Conservation (phyloP, 2,797 vertebrate genomes). For the Zonotrichia albicollis region DNA sequence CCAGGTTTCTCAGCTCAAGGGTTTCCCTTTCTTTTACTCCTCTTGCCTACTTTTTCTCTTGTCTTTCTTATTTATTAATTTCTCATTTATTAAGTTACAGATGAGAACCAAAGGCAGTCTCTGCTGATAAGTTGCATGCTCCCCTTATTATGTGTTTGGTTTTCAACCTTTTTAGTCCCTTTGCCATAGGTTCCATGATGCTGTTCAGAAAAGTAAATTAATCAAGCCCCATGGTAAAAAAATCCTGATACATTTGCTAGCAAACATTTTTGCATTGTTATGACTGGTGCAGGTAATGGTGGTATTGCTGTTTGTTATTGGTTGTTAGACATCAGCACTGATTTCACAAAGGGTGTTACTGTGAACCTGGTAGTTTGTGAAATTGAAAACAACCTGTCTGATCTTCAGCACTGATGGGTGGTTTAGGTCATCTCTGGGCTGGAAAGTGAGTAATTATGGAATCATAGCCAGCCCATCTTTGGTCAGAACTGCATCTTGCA, state of each 20-base stretch:
- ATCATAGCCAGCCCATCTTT: background rate
- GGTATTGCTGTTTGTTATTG: background rate
- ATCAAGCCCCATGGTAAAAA: background rate
- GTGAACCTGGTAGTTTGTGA: background rate
- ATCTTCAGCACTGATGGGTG: background rate
- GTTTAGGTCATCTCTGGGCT: background rate
- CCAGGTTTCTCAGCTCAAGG: background rate
- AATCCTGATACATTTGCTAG: background rate
- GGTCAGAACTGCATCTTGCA: background rate
- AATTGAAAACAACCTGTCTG: background rate
- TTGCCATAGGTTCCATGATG: background rate
- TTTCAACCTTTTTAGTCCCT: background rate
- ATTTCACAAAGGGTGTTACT: background rate
- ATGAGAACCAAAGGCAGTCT: background rate
- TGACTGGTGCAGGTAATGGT: background rate
- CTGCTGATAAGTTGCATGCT: background rate
- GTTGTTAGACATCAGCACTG: background rate
- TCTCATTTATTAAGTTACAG: background rate
- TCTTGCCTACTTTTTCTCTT: background rate
- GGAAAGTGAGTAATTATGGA: background rate
- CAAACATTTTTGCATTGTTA: background rate
- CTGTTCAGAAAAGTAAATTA: background rate
- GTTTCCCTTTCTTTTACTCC: background rate
- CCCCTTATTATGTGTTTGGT: background rate
- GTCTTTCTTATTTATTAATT: background rate